These are phyloP conservation scores for Cacatua alba DNA, from an alignment of 2,113 vertebrate genomes.

Conservation along the genomic window DNA sequence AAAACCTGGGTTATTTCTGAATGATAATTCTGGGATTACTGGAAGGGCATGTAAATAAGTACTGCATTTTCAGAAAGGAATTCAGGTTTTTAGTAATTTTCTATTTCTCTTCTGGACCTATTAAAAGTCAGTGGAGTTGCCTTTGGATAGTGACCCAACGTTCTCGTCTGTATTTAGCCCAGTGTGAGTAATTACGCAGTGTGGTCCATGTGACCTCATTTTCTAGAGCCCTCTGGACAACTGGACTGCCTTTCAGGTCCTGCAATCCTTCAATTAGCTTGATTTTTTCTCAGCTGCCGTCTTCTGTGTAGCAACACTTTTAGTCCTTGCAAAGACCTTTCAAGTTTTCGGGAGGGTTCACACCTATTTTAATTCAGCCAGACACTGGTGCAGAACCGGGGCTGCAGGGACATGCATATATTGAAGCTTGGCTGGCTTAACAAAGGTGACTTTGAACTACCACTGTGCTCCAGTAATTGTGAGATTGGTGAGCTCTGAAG, in stretches of 20 bases:
- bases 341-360: background rate
- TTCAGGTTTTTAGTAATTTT: background rate
- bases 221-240: background rate
- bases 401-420: background rate
- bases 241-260: background rate
- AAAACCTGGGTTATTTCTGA: background rate
- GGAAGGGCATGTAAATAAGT: background rate
- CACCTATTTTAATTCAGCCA: background rate
- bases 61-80: background rate
- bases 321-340: slow-evolving; percentile 25
- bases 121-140: background rate
- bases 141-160: background rate
- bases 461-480: background rate
- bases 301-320: background rate
- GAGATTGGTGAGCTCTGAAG: background rate
- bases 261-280: background rate
- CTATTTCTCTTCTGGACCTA: background rate
- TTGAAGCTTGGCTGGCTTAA: background rate
- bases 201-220: background rate
- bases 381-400: background rate
- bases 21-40: background rate
- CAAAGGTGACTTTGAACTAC: slow-evolving; percentile 42
- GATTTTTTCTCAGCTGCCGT: background rate
- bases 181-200: background rate
- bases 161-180: background rate